Percentiles rank a stretch among this genome's conserved stretches.
phyloP scores from a whole-genome alignment of 1,140 invertebrate genomes.

The Ostrea denselamellosa region DNA sequence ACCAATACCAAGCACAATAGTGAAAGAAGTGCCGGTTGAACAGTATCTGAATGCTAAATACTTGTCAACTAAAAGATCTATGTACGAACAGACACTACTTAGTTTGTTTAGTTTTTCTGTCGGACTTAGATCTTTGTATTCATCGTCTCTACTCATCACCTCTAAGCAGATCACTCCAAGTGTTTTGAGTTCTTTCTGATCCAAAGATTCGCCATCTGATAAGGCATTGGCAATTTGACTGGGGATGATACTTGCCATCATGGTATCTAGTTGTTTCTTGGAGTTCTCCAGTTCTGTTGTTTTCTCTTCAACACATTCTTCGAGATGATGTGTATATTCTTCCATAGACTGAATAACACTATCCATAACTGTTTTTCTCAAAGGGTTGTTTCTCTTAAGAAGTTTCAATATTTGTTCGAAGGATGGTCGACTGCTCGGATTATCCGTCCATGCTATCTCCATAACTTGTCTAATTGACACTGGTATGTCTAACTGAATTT shows the following conservation, averaged over 20 bases:
- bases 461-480: conserved; percentile 63
- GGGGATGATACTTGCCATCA: conserved; percentile 48
- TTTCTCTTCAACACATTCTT: conserved; percentile 54
- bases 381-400: conserved; percentile 52
- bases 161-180: neutral
- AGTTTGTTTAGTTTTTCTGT: conserved; percentile 17
- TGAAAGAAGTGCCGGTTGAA: conserved; percentile 24
- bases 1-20: conserved; percentile 39
- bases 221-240: neutral
- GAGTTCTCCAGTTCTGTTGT: conserved; percentile 34
- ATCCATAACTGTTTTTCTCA: conserved; percentile 66
- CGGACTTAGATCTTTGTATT: conserved; percentile 4
- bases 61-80: conserved; percentile 27
- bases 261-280: conserved; percentile 42
- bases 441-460: conserved; percentile 69
- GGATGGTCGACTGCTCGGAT: conserved; percentile 57
- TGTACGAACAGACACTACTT: conserved; percentile 28
- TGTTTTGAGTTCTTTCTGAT: neutral
- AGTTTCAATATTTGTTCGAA: conserved; percentile 66
- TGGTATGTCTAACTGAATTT: conserved; percentile 59
- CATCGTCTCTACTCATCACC: neutral
- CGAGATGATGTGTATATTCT: conserved; percentile 67
- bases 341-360: conserved; percentile 73
- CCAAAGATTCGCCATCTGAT: conserved; percentile 28
- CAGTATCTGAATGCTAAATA: conserved; percentile 32